These are phyloP conservation scores for Haliclona indistincta DNA, from an alignment of 37 sponge, comb jelly and placozoan genomes.

Conservation along the genomic window DNA sequence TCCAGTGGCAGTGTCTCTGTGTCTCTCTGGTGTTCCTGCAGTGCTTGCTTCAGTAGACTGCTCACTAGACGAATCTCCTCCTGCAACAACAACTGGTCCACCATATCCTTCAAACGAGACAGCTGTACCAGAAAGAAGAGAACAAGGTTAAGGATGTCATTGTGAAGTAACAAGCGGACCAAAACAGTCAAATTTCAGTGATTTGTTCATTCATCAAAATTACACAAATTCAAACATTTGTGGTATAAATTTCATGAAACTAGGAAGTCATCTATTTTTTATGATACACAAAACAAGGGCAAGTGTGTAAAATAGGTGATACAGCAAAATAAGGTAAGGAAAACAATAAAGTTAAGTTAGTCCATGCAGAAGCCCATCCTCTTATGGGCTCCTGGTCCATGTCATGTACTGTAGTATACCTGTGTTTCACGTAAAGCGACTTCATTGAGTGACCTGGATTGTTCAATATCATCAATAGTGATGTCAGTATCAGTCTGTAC, in stretches of 20 bases:
- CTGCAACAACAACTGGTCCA: conserved; percentile 51
- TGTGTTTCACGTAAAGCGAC: conserved; percentile 40
- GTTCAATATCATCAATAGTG: not conserved
- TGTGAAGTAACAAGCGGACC: not conserved
- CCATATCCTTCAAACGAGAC: conserved; percentile 23
- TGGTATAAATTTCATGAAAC: no score
- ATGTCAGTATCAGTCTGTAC: conserved; percentile 30
- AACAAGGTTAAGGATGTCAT: not conserved
- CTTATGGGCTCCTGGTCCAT: not conserved
- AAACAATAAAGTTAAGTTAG: no score
- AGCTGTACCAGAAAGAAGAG: conserved; percentile 17
- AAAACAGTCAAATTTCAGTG: not conserved
- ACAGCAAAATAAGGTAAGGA: not conserved
- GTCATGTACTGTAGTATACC: conserved; percentile 3
- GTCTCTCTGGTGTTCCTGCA: conserved; percentile 66
- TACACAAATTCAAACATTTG: no score
- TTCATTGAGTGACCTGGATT: conserved; percentile 28
- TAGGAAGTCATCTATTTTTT: not conserved
- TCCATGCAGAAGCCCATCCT: no score
- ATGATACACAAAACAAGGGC: not conserved
- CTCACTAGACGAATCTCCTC: conserved; percentile 49
- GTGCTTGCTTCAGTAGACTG: conserved; percentile 36
- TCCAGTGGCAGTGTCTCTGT: conserved; percentile 64
- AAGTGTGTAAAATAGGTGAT: no score
- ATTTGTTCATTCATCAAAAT: no score